Base-by-base conservation (phyloP, 2,888 invertebrate species). In the Cryptocheilus praepositus region DNA sequence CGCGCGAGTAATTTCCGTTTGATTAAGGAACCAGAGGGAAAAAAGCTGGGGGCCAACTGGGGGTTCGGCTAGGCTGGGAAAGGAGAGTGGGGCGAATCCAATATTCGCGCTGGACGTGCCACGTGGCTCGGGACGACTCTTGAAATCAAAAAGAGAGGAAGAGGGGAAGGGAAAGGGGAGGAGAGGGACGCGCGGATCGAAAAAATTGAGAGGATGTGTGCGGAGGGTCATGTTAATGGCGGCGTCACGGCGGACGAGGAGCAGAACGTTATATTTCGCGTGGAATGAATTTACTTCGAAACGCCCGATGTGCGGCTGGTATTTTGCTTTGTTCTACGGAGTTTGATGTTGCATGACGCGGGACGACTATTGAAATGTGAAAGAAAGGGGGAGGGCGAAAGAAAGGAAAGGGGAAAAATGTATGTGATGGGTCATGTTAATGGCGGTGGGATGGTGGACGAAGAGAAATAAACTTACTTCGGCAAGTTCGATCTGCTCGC, bases 1-100 rank as follows among this genome's bases (percentile, higher is more conserved):
- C 80, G 81, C 80, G 73, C 79, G 79, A 81, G 85, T 84, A 85
- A 85, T 85, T 84, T 85, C 84, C 85, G 85, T 82, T 85, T 82
- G 83, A 82, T 81, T 76, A 82, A 80, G 76, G 76, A 73, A 71
- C 68, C 70, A 52, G 67, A 54, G 64, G 53, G 54, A 28, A 43
- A 59, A 16, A 52, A 54, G 16, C 45, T 18, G 53, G 18, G 49
- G 49, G 49, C 11, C 18, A 51, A n/a, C 53, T 55, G 53, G 8
- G 25, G 21, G 28, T n/a, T 36, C 36, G 36, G 36, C 36, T 11
- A 36, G 53, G 64, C 25, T 53, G 28, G 60, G 52, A 53, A 55
- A 44, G 59, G 55, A 22, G 54, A 65, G 64, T 61, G 60, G 65
- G 60, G 43, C 70, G 76, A 74, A 81, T 82, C 78, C 82, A 80